Conservation (phyloP, 2,113 vertebrate species). For the Maccullochella peelii region DNA sequence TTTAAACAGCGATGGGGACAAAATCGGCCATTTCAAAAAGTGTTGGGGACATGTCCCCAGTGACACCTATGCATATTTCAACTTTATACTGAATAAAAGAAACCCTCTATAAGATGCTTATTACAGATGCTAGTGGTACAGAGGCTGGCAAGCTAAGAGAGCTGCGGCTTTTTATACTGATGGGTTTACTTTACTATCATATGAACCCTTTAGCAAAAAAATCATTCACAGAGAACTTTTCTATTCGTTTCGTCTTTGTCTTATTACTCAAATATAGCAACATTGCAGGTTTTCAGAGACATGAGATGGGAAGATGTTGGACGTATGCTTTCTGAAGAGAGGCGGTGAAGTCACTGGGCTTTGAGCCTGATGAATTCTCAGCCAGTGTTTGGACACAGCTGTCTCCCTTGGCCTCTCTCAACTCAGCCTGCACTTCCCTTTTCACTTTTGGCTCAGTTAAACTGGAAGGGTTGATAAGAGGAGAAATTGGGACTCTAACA, state of each 20-base stretch:
- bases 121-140: too few relatives aligned
- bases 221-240: neutral
- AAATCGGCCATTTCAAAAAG: too few relatives aligned
- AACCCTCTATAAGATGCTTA: too few relatives aligned
- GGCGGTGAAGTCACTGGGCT: constrained; percentile 28
- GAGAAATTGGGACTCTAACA: neutral
- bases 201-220: too few relatives aligned
- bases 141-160: too few relatives aligned
- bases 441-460: neutral
- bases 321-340: neutral
- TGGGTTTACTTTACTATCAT: neutral
- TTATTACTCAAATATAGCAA: neutral
- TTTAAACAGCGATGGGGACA: too few relatives aligned
- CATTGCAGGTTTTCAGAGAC: neutral
- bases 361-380: neutral
- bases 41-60: too few relatives aligned
- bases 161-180: neutral
- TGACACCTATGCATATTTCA: too few relatives aligned
- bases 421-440: constrained; percentile 14
- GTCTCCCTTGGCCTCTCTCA: constrained; percentile 14
- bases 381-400: constrained; percentile 40
- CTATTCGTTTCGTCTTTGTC: neutral
- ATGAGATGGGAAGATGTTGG: constrained; percentile 4
- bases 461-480: neutral
- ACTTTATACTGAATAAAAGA: too few relatives aligned